These are phyloP conservation scores for Eptatretus burgeri DNA, from an alignment of 2,113 vertebrate species.

Conservation along the genomic window DNA sequence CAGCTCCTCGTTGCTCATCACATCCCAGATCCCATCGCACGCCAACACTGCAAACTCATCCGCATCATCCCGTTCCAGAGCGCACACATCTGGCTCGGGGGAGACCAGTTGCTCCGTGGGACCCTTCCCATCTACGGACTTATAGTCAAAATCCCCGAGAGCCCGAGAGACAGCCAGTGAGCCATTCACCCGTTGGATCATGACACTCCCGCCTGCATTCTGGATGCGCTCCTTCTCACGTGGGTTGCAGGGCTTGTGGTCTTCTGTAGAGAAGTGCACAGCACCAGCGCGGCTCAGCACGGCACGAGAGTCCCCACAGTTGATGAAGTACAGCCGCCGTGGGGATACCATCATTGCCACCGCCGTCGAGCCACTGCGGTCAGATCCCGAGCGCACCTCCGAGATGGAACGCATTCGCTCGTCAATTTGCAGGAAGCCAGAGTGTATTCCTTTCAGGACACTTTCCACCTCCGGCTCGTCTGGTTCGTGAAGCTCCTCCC, in stretches of 20 bases:
- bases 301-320: constrained; percentile 35
- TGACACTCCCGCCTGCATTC: constrained; percentile 29
- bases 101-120: constrained; percentile 37
- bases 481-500: neutral
- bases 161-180: constrained; percentile 35
- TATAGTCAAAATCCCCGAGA: constrained; percentile 35
- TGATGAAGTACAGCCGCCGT: constrained; percentile 26
- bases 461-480: constrained; percentile 16
- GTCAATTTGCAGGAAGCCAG: constrained; percentile 26
- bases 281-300: constrained; percentile 21
- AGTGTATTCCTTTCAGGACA: constrained; percentile 21
- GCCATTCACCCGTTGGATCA: constrained; percentile 26
- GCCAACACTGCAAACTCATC: constrained; percentile 39
- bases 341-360: constrained; percentile 23
- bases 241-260: constrained; percentile 31
- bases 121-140: constrained; percentile 25
- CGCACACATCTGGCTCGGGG: constrained; percentile 30
- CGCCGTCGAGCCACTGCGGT: constrained; percentile 26
- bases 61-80: constrained; percentile 17
- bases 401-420: constrained; percentile 23
- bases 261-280: constrained; percentile 32
- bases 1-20: constrained; percentile 25
- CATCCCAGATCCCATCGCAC: constrained; percentile 38
- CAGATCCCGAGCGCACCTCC: constrained; percentile 17
- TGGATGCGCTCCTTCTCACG: constrained; percentile 33